Evolutionary conservation across 37 sponge, comb jelly and placozoan genomes (phyloP), one percentile per base, ranked within the genome.

Genomic region (Beroe forskalii): DNA sequence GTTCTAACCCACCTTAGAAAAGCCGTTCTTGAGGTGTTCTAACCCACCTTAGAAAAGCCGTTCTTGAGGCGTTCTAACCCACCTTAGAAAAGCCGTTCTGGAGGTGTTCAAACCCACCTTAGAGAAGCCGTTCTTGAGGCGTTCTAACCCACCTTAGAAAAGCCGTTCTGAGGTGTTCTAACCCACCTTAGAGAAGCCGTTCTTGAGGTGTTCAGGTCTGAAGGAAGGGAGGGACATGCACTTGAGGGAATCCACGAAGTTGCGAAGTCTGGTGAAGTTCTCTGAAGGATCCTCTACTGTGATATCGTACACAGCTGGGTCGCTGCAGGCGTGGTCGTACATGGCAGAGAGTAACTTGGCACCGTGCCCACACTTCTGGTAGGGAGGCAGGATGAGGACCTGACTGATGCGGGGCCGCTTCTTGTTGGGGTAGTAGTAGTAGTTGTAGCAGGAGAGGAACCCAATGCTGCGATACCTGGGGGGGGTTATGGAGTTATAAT

Each of bases 231-330:
- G 90, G 14, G 67, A 63, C 37, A 90, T 64, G 24, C 94, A 96
- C 91, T 95, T 93, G 27, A 92, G 72, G 41, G 94, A 93, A 90
- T 98, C 99, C 22, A 98, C 92, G 63, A 92, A 94, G 92, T 98
- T 95, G 40, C 96, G 91, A 37, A 94, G 60, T 4, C 92, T 89
- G 19, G 66, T 63, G 44, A 98, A 98, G 23, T 95, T 94, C 27
- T 94, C 95, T 40, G 96, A 95, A 0, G 96, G 99, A 72, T 98
- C 99, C 63, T 98, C 99, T 35, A 95, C 96, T 61, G 93, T 92
- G 43, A 94, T 92, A 67, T 94, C 94, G 23, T 61, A 39, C 8
- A 94, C 91, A 28, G 25, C 61, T 0, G 92, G 91, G 44, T 93
- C 62, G 12, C 86, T 67, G 0, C 83, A 37, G 0, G 86, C 32